Percentiles rank a stretch among this genome's conserved stretches.
phyloP scores from a whole-genome alignment of 2,888 invertebrate species.

The Cylloceria caligata region DNA sequence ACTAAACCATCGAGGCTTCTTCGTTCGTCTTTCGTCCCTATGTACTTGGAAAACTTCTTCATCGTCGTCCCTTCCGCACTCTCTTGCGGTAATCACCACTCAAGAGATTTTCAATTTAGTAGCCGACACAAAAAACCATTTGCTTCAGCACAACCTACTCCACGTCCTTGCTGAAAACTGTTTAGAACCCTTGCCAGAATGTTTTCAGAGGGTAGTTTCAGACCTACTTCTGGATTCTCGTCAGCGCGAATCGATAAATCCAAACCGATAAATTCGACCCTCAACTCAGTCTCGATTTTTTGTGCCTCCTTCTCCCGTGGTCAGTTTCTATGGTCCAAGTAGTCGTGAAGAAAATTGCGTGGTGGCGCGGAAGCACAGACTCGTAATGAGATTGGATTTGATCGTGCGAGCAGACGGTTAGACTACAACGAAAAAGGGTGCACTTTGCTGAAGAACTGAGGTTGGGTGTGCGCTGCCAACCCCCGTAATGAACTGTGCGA shows the following conservation, averaged over 20 bases:
- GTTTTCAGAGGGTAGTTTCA: constrained; percentile 48
- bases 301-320: constrained; percentile 14
- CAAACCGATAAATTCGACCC: constrained; percentile 57
- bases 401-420: constrained; percentile 27
- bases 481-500: constrained; percentile 36
- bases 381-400: constrained; percentile 60
- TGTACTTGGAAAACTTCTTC: not conserved
- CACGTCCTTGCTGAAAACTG: constrained; percentile 52
- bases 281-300: constrained; percentile 28
- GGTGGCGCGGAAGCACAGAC: constrained; percentile 20
- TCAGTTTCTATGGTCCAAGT: constrained; percentile 37
- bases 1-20: not conserved
- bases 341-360: constrained; percentile 55
- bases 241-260: constrained; percentile 54
- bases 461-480: not conserved
- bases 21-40: not conserved
- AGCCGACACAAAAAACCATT: constrained; percentile 19
- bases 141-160: not conserved
- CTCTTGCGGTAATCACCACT: constrained; percentile 24
- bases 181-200: constrained; percentile 57
- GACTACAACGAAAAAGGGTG: constrained; percentile 25
- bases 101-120: constrained; percentile 45
- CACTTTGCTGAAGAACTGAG: constrained; percentile 13
- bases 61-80: not conserved
- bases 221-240: constrained; percentile 51